Evolutionary conservation across 2,113 vertebrate genomes (phyloP), one percentile per base, ranked within the genome.

Genomic region (Tachycineta bicolor): DNA sequence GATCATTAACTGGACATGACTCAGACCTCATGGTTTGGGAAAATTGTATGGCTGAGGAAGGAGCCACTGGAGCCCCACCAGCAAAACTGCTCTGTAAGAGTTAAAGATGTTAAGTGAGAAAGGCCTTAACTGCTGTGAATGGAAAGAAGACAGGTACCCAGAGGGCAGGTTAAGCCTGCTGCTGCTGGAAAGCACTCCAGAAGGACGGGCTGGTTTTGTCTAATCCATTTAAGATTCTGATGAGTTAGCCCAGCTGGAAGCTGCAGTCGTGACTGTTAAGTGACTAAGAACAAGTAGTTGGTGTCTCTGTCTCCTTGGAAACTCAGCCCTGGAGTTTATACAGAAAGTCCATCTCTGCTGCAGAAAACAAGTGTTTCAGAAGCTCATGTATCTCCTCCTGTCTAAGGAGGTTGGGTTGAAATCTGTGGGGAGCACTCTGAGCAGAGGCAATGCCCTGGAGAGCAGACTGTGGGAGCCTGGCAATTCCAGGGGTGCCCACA

Each of bases 171-270:
- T 82, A 80, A 93, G 81, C 64, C 46, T 89, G 68, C 87, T 70
- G 70, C 78, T 60, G 76, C 63, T 33, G 11, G 75, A 58, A 75
- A 39, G 79, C 59, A 24, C 65, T 94, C 84, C 75, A 91, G 77
- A 94, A 96, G 95, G 92, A 79, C 91, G 41, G 43, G 88, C 91
- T 92, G 67, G 22, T 94, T 96, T 91, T 90, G 89, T 89, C 68
- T 81, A 93, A 71, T 90, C 87, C 83, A 31, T 91, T 96, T 94
- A 94, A 92, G 89, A 88, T 96, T 97, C 80, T 95, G 76, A 90
- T 97, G 94, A 88, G 87, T 96, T 87, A 83, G 59, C 94, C 74
- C 94, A 95, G 91, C 91, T 93, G 93, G 91, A 96, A 96, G 89
- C 89, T 73, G 68, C 65, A 96, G 94, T 97, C 90, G 94, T 97